Evolutionary conservation across 1,140 invertebrate species (phyloP).

Genomic region (Pseudomyrmex gracilis): DNA sequence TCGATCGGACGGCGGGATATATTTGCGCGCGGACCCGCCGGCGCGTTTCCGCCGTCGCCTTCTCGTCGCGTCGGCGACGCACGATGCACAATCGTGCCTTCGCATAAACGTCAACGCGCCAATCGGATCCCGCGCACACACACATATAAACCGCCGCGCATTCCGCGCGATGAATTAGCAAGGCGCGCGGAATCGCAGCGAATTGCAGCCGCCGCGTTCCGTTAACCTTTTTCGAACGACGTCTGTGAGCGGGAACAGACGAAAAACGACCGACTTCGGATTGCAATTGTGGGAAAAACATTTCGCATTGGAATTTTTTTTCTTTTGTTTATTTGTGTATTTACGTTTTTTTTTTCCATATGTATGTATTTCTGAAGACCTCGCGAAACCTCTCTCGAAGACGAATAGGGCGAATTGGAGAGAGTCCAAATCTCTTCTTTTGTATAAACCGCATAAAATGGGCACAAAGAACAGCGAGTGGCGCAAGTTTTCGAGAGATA

Average conservation of each 20-base stretch:
- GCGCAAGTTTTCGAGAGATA: slow-evolving; percentile 29
- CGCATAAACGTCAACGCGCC: slow-evolving; percentile 34
- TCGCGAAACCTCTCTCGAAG: background rate
- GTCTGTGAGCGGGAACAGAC: no score
- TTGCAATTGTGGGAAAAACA: no score
- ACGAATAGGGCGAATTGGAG: background rate
- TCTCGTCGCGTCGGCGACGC: slow-evolving; percentile 6
- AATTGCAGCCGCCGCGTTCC: slow-evolving; percentile 1
- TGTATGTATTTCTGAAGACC: background rate
- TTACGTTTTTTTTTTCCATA: no score
- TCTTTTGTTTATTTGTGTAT: no score
- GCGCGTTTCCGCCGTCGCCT: slow-evolving; percentile 28
- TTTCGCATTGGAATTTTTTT: no score
- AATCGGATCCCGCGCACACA: slow-evolving; percentile 56
- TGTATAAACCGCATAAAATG: background rate
- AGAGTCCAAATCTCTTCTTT: background rate
- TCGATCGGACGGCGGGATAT: slow-evolving; percentile 34
- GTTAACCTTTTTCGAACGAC: slow-evolving; percentile 21
- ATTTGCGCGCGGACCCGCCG: slow-evolving; percentile 32
- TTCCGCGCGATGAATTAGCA: slow-evolving; percentile 34
- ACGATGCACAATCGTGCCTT: slow-evolving; percentile 31
- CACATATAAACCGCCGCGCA: slow-evolving; percentile 19
- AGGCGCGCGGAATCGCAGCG: background rate
- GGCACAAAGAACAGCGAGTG: background rate
- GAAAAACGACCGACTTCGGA: background rate